These are phyloP conservation scores for Gryon sp. DNA, from an alignment of 1,140 invertebrate species.

Conservation along the genomic window DNA sequence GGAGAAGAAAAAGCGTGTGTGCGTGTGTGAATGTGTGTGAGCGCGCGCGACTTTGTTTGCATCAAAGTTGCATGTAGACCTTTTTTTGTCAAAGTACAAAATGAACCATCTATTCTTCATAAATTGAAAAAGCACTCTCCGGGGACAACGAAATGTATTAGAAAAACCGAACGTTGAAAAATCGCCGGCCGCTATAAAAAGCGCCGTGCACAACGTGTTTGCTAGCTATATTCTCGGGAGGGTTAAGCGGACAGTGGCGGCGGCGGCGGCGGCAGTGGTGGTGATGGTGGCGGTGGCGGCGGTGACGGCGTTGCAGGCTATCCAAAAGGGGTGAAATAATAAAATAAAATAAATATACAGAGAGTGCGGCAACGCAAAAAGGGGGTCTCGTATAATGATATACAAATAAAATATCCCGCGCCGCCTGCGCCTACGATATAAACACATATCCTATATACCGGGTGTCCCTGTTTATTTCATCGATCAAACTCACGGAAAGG, in stretches of 20 bases:
- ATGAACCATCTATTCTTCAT: constrained; percentile 62
- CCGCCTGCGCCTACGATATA: constrained; percentile 46
- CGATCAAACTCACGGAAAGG: too few relatives aligned
- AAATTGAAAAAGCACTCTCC: constrained; percentile 62
- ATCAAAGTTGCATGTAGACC: constrained; percentile 50
- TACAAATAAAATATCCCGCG: constrained; percentile 69
- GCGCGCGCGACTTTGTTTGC: constrained; percentile 57
- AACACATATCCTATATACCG: constrained; percentile 50
- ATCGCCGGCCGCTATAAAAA: constrained; percentile 61
- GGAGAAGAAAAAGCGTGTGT: constrained; percentile 41
- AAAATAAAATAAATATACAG: constrained; percentile 76
- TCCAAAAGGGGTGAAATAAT: constrained; percentile 69
- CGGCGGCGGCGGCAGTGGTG: not conserved
- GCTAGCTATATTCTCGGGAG: constrained; percentile 54
- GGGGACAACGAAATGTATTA: constrained; percentile 61
- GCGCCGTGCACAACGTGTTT: constrained; percentile 37
- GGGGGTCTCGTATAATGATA: constrained; percentile 67
- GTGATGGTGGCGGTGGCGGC: not conserved
- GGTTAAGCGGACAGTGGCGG: constrained; percentile 49
- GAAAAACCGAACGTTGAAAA: constrained; percentile 64
- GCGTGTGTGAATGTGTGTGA: too few relatives aligned
- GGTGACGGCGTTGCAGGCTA: constrained; percentile 12
- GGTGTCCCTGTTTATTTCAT: constrained; percentile 31
- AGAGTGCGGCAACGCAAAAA: constrained; percentile 45
- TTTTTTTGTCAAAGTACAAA: constrained; percentile 60